Conservation (phyloP, 2,797 vertebrate species). For the Epinephelus awoara region DNA sequence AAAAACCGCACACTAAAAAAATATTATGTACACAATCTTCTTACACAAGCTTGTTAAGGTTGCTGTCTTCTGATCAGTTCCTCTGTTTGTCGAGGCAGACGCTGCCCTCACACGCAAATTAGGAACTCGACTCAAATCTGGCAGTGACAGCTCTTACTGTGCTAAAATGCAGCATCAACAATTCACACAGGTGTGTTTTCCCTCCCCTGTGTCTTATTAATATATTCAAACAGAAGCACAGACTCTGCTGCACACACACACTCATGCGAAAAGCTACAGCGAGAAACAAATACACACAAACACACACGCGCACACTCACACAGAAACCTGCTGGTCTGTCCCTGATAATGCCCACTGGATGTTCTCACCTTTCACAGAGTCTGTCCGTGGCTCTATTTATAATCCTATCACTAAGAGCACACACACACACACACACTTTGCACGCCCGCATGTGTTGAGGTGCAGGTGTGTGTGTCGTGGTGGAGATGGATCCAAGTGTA, state of each 20-base stretch:
- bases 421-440: conserved; percentile 35
- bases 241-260: conserved; percentile 18
- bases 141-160: conserved; percentile 19
- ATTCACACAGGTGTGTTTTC: conserved; percentile 28
- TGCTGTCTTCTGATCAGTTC: not conserved
- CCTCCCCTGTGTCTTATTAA: not conserved
- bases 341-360: conserved; percentile 76
- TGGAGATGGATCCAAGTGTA: conserved; percentile 86
- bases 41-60: not conserved
- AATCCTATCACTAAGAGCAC: conserved; percentile 77
- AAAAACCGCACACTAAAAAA: not conserved
- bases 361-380: conserved; percentile 79
- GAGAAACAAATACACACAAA: conserved; percentile 30
- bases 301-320: conserved; percentile 39
- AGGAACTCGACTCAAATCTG: not conserved
- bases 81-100: not conserved
- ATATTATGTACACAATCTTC: not conserved
- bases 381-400: conserved; percentile 79
- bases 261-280: conserved; percentile 20
- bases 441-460: conserved; percentile 25
- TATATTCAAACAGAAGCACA: conserved; percentile 28
- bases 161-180: conserved; percentile 21
- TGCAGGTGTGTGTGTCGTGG: conserved; percentile 45
- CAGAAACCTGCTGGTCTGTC: conserved; percentile 63
- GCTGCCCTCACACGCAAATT: not conserved